phyloP scores from a whole-genome alignment of 2,888 invertebrate genomes.

The Drosophila austrosaltans region DNA sequence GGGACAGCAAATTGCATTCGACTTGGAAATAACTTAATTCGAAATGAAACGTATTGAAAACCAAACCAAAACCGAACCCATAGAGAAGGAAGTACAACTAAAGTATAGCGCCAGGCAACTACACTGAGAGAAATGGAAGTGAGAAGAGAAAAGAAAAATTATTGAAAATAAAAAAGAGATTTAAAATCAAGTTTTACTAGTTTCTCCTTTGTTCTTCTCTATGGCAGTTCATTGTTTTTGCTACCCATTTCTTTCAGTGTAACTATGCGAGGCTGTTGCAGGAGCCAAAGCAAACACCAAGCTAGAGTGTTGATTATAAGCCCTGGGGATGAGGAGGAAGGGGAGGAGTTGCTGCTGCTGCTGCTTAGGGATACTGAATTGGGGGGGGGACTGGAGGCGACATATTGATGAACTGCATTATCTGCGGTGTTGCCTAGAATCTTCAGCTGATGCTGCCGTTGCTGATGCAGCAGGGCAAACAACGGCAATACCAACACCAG shows the following conservation, averaged over 20 bases:
- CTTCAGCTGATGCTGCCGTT: constrained; percentile 44
- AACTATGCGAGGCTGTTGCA: constrained; percentile 7
- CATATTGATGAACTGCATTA: constrained; percentile 62
- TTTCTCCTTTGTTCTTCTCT: no score
- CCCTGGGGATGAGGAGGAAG: constrained; percentile 28
- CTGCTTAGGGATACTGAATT: constrained; percentile 1
- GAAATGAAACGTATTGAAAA: constrained; percentile 59
- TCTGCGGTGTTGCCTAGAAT: constrained; percentile 52
- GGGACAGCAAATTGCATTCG: constrained; percentile 65
- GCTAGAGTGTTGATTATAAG: constrained; percentile 47
- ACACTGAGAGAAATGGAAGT: not conserved
- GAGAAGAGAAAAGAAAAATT: not conserved
- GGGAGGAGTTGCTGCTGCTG: constrained; percentile 15
- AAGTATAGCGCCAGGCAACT: not conserved
- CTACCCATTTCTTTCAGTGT: constrained; percentile 24
- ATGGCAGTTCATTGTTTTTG: not conserved
- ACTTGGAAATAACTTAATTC: constrained; percentile 64
- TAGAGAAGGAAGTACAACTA: not conserved
- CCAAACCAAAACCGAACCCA: constrained; percentile 29
- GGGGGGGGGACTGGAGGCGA: constrained; percentile 26
- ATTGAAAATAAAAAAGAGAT: no score
- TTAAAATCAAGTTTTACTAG: no score
- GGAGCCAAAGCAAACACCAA: constrained; percentile 39
- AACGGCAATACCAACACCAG: constrained; percentile 31
- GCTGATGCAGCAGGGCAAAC: constrained; percentile 51